Base-by-base conservation (phyloP, 2,888 invertebrate genomes). In the Philonicus albiceps region DNA sequence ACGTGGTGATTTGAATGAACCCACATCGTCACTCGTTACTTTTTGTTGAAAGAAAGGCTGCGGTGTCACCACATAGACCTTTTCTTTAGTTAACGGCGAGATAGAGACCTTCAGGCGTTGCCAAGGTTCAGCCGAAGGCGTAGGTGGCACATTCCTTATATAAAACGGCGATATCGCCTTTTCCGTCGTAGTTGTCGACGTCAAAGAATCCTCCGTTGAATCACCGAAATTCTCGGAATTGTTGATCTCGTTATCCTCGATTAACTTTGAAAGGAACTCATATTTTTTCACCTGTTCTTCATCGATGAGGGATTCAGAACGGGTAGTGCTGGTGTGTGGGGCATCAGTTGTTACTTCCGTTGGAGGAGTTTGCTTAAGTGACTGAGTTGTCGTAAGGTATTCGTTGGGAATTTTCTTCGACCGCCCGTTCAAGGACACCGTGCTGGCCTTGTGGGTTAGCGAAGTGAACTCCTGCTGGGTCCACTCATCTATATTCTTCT, bases 401-500 rank as follows among this genome's bases (percentile, higher is more conserved):
- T 96, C 95, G 3, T 94, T 94, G 2, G 97, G 96, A 88, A 97
- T 97, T 91, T 95, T 94, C 91, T 97, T 97, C 1, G 96, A 94
- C 2, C 94, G 93, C 0, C 93, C 94, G 81, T 95, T 93, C 88
- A 94, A 93, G 86, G 94, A 94, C 80, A 92, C 94, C 0, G 93
- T 93, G 73, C 94, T 94, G 5, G 93, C 92, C 87, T 92, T 93
- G 89, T 94, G 93, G 1, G 93, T 92, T 19, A 92, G 89, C 88
- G 93, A 93, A 0, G 95, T 94, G 91, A 94, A 96, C 89, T 95
- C 95, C 92, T 96, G 95, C 89, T 95, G 95, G 0, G 97, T 97
- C 97, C 97, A 97, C 88, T 95, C 95, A 89, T 97, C 96, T 86
- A 97, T 97, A 89, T 96, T 96, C 89, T 96, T 96, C 90, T 97